These are phyloP conservation scores for Typhlichthys eigenmanni DNA, from an alignment of 2,797 vertebrate species.

Conservation along the genomic window DNA sequence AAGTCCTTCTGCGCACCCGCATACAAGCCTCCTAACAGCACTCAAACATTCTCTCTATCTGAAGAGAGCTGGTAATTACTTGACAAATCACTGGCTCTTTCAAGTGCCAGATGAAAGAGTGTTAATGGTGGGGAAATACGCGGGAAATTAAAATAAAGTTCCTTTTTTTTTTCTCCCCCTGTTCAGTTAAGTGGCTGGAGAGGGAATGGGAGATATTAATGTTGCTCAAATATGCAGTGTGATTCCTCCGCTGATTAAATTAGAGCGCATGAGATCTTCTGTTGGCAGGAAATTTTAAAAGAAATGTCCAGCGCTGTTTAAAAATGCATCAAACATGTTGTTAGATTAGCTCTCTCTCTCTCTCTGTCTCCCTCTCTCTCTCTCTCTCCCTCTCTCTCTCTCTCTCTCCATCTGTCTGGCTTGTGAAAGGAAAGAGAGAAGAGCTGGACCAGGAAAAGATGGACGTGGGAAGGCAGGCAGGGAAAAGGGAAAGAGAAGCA, in stretches of 20 bases:
- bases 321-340: conserved; percentile 83
- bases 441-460: conserved; percentile 9
- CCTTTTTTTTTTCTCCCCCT: conserved; percentile 37
- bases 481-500: conserved; percentile 12
- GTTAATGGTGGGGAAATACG: conserved; percentile 61
- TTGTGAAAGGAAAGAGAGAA: conserved; percentile 21
- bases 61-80: conserved; percentile 67
- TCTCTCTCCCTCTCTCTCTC: conserved; percentile 41
- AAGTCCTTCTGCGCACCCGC: conserved; percentile 40
- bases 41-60: conserved; percentile 54
- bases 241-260: conserved; percentile 81
- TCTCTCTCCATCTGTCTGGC: not conserved
- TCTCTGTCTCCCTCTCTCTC: conserved; percentile 20
- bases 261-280: conserved; percentile 73
- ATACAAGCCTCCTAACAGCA: conserved; percentile 49
- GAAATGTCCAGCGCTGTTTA: conserved; percentile 74
- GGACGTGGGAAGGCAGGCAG: not conserved
- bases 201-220: conserved; percentile 74
- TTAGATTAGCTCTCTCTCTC: conserved; percentile 74
- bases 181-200: conserved; percentile 64
- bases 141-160: conserved; percentile 66
- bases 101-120: conserved; percentile 71
- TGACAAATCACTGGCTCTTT: conserved; percentile 72
- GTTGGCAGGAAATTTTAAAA: conserved; percentile 73
- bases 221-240: conserved; percentile 81